Evolutionary conservation across 1,140 invertebrate genomes (phyloP).

Genomic region (Neodiprion fabricii): DNA sequence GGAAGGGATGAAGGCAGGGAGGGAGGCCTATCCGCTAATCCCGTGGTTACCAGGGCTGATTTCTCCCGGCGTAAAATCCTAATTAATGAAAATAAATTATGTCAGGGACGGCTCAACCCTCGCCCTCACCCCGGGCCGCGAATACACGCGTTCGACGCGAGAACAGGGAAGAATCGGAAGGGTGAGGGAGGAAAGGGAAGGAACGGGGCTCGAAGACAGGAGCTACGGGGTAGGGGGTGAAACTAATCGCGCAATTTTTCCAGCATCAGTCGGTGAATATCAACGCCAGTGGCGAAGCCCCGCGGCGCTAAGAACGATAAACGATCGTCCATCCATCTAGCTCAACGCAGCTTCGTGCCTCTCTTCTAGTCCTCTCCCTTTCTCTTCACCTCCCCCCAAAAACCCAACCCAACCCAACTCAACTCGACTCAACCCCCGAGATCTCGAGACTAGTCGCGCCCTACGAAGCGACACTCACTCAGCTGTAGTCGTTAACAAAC

Average conservation of each 20-base stretch:
- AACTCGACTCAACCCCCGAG: neutral
- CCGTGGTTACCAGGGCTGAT: constrained; percentile 31
- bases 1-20: neutral
- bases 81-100: constrained; percentile 43
- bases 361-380: constrained; percentile 19
- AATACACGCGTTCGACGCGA: neutral
- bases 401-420: neutral
- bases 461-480: neutral
- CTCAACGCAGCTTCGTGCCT: constrained; percentile 48
- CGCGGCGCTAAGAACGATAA: constrained; percentile 59
- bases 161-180: constrained; percentile 27
- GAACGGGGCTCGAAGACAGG: constrained; percentile 9
- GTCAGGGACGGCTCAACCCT: neutral
- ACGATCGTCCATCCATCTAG: constrained; percentile 61
- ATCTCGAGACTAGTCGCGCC: constrained; percentile 12
- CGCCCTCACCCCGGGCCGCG: neutral
- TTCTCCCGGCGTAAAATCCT: constrained; percentile 40
- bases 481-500: neutral
- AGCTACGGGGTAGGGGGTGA: constrained; percentile 29
- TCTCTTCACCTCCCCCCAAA: neutral
- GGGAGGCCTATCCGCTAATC: neutral
- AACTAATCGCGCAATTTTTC: constrained; percentile 61
- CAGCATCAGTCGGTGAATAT: constrained; percentile 59
- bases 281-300: constrained; percentile 52
- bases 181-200: constrained; percentile 12